Evolutionary conservation across 2,113 vertebrate genomes (phyloP).

Genomic region (Bos taurus): DNA sequence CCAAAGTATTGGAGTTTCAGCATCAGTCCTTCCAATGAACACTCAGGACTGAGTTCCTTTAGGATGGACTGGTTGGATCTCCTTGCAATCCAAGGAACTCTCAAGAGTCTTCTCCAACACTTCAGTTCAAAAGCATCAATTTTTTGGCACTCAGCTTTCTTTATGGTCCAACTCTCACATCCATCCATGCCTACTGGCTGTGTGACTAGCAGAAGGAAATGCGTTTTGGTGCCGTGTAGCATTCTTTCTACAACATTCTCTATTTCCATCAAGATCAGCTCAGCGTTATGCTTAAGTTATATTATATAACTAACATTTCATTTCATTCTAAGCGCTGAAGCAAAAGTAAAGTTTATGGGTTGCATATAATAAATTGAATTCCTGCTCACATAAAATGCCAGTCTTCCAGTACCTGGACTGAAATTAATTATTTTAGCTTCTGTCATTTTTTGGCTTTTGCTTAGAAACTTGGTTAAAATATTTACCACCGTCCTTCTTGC

Average conservation of each 20-base stretch:
- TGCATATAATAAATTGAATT: not conserved
- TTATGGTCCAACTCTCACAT: not conserved
- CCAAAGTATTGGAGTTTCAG: not conserved
- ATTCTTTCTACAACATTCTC: not conserved
- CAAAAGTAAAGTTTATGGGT: constrained; percentile 13
- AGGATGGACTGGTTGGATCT: not conserved
- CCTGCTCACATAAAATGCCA: not conserved
- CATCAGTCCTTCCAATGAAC: not conserved
- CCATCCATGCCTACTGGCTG: not conserved
- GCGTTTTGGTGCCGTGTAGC: not conserved
- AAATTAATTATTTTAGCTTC: constrained; percentile 4
- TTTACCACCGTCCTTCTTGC: not conserved
- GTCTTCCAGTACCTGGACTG: not conserved
- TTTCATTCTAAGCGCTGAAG: not conserved
- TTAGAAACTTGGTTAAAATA: constrained; percentile 4
- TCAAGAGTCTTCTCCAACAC: not conserved
- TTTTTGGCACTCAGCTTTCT: not conserved
- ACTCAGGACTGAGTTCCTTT: not conserved
- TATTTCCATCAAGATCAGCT: not conserved
- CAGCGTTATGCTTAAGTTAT: not conserved
- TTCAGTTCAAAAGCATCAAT: not conserved
- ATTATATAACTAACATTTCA: not conserved
- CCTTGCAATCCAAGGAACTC: not conserved
- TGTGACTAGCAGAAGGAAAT: not conserved
- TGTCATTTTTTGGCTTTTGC: not conserved